Conservation (phyloP, 2,888 invertebrate species). For the Apamea anceps region DNA sequence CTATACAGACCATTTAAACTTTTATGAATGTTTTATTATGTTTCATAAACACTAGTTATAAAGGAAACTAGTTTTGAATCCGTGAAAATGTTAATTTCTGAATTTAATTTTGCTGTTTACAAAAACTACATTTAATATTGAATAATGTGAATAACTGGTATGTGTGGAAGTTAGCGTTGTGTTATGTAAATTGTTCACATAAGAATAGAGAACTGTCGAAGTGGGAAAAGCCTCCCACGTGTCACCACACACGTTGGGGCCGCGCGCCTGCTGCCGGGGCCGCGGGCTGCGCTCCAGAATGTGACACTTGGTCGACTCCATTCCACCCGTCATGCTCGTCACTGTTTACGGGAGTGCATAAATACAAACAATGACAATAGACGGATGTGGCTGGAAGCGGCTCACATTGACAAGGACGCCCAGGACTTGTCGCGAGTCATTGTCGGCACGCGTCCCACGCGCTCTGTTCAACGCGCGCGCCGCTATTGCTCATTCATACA, state of each 20-base stretch:
- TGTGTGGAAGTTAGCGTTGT: conserved; percentile 63
- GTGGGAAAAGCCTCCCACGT: conserved; percentile 80
- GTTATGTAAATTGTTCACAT: conserved; percentile 59
- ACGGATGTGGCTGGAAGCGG: conserved; percentile 90
- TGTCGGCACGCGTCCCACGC: conserved; percentile 89
- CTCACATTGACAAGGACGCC: conserved; percentile 91
- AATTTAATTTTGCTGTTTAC: conserved; percentile 57
- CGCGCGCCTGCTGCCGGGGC: conserved; percentile 25
- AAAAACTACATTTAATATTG: conserved; percentile 57
- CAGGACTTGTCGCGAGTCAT: conserved; percentile 88
- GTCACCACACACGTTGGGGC: conserved; percentile 78
- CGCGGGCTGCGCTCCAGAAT: conserved; percentile 55
- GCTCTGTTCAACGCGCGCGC: conserved; percentile 80
- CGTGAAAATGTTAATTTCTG: conserved; percentile 79
- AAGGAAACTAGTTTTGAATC: conserved; percentile 79
- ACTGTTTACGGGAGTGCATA: conserved; percentile 86
- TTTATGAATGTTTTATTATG: conserved; percentile 83
- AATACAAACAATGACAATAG: conserved; percentile 89
- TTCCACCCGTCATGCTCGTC: conserved; percentile 82
- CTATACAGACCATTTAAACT: conserved; percentile 84
- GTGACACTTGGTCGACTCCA: conserved; percentile 53
- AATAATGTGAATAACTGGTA: conserved; percentile 61
- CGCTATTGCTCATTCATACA: conserved; percentile 90
- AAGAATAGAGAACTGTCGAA: conserved; percentile 59
- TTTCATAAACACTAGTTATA: conserved; percentile 80